Percentiles rank a stretch among this genome's conserved stretches.
Evolutionary conservation across 2,113 vertebrate genomes (phyloP).

Genomic region (Chelonoidis abingdonii): DNA sequence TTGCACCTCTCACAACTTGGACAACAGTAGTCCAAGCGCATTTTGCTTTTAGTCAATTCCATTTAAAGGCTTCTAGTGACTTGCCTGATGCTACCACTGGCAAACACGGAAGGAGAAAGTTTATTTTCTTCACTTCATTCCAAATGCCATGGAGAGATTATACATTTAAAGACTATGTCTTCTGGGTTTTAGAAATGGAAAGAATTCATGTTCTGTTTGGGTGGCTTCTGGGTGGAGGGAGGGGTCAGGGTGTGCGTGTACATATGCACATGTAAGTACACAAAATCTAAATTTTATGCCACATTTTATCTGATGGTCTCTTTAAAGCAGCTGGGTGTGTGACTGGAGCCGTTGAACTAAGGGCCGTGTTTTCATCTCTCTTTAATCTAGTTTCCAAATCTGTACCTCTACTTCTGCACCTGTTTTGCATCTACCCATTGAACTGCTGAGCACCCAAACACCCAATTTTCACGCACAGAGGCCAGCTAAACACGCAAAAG

Average conservation of each 20-base stretch:
- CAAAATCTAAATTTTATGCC: not conserved
- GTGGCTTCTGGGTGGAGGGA: rapidly evolving
- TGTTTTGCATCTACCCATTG: not conserved
- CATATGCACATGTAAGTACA: not conserved
- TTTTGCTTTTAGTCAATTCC: not conserved
- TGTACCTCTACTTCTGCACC: not conserved
- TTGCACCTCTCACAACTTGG: rapidly evolving
- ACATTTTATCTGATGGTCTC: not conserved
- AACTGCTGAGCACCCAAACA: not conserved
- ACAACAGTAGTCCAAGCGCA: not conserved
- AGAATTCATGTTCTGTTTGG: not conserved
- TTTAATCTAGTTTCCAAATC: not conserved
- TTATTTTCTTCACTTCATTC: not conserved
- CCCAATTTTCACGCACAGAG: not conserved
- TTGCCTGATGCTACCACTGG: not conserved
- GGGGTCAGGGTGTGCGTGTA: not conserved
- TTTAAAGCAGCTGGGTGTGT: not conserved
- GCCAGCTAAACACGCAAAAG: not conserved
- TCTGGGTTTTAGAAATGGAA: not conserved
- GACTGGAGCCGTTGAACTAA: not conserved
- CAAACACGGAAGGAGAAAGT: not conserved
- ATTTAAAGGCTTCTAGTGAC: not conserved
- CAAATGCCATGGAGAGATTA: not conserved
- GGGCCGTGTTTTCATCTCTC: not conserved
- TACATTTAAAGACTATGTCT: not conserved